These are phyloP conservation scores for Eupithecia tripunctaria DNA, from an alignment of 2,888 invertebrate species.

Conservation along the genomic window DNA sequence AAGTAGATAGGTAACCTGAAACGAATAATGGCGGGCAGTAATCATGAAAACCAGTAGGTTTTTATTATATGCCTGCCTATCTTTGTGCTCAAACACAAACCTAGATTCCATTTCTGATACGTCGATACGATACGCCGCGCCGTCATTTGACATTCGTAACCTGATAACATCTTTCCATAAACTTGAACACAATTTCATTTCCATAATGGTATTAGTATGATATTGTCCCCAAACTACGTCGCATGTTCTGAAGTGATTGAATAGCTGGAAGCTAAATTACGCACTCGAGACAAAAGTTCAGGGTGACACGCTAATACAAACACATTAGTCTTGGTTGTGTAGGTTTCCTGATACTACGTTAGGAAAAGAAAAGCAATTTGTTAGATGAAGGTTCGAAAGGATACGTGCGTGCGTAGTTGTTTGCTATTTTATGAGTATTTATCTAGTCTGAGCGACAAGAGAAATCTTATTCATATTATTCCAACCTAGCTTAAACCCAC, in stretches of 20 bases:
- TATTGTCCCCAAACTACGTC: constrained; percentile 31
- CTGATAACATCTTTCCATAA: constrained; percentile 43
- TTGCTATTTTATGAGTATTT: neutral
- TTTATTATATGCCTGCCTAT: neutral
- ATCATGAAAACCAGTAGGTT: too few species aligned
- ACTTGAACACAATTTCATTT: constrained; percentile 44
- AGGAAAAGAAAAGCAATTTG: neutral
- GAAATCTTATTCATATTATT: neutral
- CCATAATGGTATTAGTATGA: constrained; percentile 37
- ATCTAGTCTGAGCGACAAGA: neutral
- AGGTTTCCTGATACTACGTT: neutral
- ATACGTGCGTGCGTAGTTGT: neutral
- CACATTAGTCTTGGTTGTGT: constrained; percentile 4
- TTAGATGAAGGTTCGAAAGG: neutral
- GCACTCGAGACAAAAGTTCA: constrained; percentile 13
- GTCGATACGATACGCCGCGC: constrained; percentile 21
- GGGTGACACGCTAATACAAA: constrained; percentile 7
- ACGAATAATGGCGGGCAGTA: too few species aligned
- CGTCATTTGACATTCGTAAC: constrained; percentile 38
- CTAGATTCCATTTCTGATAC: constrained; percentile 31
- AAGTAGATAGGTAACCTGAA: too few species aligned
- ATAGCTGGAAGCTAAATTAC: constrained; percentile 21
- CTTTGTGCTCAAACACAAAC: neutral
- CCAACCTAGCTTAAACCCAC: neutral
- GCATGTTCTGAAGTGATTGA: constrained; percentile 36